Percentiles rank a stretch among this genome's conserved stretches.
Evolutionary conservation across 2,888 invertebrate species (phyloP).

Genomic region (Heliconius sara): DNA sequence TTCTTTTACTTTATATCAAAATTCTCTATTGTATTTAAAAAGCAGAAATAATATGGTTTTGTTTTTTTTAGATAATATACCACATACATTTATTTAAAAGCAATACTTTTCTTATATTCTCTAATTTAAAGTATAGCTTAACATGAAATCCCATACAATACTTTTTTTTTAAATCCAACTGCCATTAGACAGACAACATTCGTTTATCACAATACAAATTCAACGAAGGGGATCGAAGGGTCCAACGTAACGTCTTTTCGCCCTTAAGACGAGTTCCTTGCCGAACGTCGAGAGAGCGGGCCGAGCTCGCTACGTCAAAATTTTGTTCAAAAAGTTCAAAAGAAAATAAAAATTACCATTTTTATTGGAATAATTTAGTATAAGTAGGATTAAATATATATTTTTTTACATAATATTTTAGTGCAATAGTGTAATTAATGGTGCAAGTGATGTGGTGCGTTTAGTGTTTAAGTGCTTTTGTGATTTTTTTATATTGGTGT

Average conservation of each 20-base stretch:
- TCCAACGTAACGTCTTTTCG: constrained; percentile 78
- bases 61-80: neutral
- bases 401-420: constrained; percentile 20
- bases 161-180: constrained; percentile 39
- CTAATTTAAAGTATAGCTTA: neutral
- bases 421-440: constrained; percentile 59
- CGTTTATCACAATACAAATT: constrained; percentile 67
- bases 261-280: constrained; percentile 79
- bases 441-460: constrained; percentile 63
- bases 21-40: neutral
- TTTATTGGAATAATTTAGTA: neutral
- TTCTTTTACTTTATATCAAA: neutral
- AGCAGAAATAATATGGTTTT: neutral
- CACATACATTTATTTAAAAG: neutral
- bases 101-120: neutral
- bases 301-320: constrained; percentile 66
- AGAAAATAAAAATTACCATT: neutral
- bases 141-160: neutral
- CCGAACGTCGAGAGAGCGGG: constrained; percentile 75
- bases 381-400: neutral
- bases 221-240: constrained; percentile 77
- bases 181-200: constrained; percentile 66
- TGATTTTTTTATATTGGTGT: constrained; percentile 8
- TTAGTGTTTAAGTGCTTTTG: constrained; percentile 45
- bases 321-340: constrained; percentile 50